These are phyloP conservation scores for Bombus difficillimus DNA, from an alignment of 1,140 invertebrate species.

Conservation along the genomic window DNA sequence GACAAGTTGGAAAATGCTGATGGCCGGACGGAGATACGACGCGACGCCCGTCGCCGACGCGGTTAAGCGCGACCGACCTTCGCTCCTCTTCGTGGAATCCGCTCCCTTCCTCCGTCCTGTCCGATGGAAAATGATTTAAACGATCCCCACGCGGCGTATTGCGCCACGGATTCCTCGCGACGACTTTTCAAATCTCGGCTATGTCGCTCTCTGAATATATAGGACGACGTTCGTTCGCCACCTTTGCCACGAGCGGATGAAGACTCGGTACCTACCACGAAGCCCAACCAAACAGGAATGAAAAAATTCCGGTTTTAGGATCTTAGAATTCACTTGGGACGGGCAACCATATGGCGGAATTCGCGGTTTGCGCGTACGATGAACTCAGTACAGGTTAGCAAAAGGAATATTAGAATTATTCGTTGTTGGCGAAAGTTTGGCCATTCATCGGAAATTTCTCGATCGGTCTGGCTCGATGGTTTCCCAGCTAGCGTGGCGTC, in stretches of 20 bases:
- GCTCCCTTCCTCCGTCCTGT: background rate
- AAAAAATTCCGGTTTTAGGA: background rate
- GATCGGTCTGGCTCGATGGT: slow-evolving; percentile 24
- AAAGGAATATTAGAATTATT: background rate
- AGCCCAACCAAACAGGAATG: background rate
- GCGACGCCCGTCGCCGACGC: slow-evolving; percentile 62
- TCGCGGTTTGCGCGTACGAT: fast-evolving
- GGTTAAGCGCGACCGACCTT: slow-evolving; percentile 39
- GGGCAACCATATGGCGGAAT: no score
- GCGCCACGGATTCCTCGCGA: slow-evolving; percentile 16
- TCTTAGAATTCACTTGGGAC: fast-evolving
- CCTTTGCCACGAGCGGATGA: background rate
- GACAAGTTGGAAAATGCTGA: slow-evolving; percentile 73
- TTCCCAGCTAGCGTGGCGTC: background rate
- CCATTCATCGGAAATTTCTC: slow-evolving; percentile 30
- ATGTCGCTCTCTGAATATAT: background rate
- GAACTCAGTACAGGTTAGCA: fast-evolving
- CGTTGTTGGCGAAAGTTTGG: slow-evolving; percentile 37
- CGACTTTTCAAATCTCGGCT: background rate
- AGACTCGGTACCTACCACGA: background rate
- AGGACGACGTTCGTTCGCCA: background rate
- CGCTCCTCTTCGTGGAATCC: slow-evolving; percentile 43
- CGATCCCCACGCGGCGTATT: slow-evolving; percentile 8
- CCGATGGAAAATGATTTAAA: slow-evolving; percentile 61
- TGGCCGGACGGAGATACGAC: slow-evolving; percentile 64